Evolutionary conservation across 2,888 invertebrate species (phyloP), one percentile per base, ranked within the genome.

Genomic region (Coelogynopora nodosa): DNA sequence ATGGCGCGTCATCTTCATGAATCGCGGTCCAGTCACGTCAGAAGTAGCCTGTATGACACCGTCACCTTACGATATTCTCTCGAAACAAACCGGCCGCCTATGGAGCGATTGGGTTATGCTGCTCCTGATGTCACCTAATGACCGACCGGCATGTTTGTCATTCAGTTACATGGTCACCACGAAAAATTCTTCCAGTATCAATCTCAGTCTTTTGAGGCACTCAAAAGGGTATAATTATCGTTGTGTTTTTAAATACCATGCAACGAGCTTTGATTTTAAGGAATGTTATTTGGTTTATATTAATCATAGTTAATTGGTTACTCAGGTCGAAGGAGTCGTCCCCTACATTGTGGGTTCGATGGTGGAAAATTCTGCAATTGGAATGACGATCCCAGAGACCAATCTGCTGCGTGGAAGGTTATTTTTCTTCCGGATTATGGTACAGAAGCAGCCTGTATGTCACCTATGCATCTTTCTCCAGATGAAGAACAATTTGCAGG

Each of bases 351-450:
- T 30, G 30, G 2, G 5, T 82, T 82, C 82, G 30, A 27, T 82
- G 80, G 31, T 30, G 86, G 86, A 5, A 30, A n/a, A 26, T 86
- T 86, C 31, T 86, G 86, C 82, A 81, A 67, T 27, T 86, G 86
- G 86, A 86, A 85, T 23, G 85, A 85, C 30, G 85, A 85, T 26
- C 85, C 85, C 26, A 1, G 85, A 0, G 85, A 85, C 26, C 67
- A 85, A 85, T 67, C 85, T 10, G 85, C 85, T 0, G 85, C 30
- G 1, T 85, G 85, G 85, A 67, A 85, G 49, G 67, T 74, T n/a
- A 2, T 85, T 27, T 67, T 67, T 67, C 74, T 67, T 28, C 28
- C 67, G 27, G 18, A 18, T 18, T 10, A 5, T 27, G 67, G 26
- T 30, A 67, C 28, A 0, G 85, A 85, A 67, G 85, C 85, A 26